Base-by-base conservation (phyloP, 2,888 invertebrate genomes). In the Ormyrus thymus region DNA sequence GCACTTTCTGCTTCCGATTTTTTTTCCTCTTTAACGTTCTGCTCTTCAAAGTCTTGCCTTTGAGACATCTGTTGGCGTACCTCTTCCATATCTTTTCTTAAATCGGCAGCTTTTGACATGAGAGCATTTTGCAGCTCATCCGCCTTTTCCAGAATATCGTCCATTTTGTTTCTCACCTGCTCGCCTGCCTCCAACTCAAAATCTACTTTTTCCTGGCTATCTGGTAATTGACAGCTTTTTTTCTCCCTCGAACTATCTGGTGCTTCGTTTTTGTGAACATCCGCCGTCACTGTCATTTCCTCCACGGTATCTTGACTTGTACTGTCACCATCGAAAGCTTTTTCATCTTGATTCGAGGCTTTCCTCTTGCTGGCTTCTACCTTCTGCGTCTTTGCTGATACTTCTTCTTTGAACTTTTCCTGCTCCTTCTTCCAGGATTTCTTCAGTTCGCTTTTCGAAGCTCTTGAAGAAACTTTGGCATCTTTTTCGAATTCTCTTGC, bases 301-400 rank as follows among this genome's bases (percentile, higher is more conserved):
- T 90, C 89, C 0, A 88, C 87, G 0, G 87, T 86, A 15, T 89
- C 89, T 50, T 89, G 89, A 74, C 89, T 89, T 0, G 89, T 89
- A 53, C 87, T 89, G 48, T 90, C 90, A 7, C 15, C 72, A n/a
- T 84, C 84, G 59, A 81, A 79, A 48, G 72, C 71, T 48, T 81
- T 82, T 11, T 84, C 82, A 62, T 82, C 74, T 1, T 83, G 58
- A 48, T 15, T 59, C 6, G 69, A 77, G 4, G 58, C 10, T 6
- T 55, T 64, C 29, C 11, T 48, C 11, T 61, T 68, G 6, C 6
- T 7, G 11, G 48, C 69, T 81, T 79, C 80, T 7, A 15, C 13
- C 45, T 46, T 56, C 1, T 72, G 46, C 80, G 46, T 82, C 77
- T 50, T 66, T 10, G 45, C 8, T 1, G 48, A 56, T n/a, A 70